phyloP scores from a whole-genome alignment of 2,888 invertebrate species.

The Nomada hirtipes region DNA sequence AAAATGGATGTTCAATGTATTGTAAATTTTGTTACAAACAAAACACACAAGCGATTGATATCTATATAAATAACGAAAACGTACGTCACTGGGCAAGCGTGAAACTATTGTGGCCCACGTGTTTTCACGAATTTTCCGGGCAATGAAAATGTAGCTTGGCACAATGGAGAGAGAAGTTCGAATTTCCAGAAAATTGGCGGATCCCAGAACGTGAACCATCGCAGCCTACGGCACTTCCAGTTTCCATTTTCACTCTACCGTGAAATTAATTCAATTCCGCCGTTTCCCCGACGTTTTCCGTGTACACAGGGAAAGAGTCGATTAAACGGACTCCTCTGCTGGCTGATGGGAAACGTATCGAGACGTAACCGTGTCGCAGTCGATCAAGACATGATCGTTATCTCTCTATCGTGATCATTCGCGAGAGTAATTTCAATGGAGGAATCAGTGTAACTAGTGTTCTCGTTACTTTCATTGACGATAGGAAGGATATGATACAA shows the following conservation, averaged over 20 bases:
- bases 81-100: no score
- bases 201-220: conserved; percentile 21
- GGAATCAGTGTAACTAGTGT: background rate
- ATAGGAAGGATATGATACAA: no score
- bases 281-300: background rate
- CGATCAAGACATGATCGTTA: background rate
- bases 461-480: no score
- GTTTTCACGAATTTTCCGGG: conserved; percentile 35
- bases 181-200: conserved; percentile 36
- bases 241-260: conserved; percentile 49
- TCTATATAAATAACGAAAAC: no score
- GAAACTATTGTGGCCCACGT: no score
- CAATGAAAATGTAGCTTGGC: background rate
- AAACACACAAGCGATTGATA: no score
- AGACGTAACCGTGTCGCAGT: background rate
- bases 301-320: conserved; percentile 22
- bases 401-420: background rate
- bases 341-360: background rate
- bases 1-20: no score
- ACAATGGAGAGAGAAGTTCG: conserved; percentile 8
- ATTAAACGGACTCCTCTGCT: conserved; percentile 25
- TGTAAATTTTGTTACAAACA: no score
- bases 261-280: conserved; percentile 55
- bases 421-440: background rate
- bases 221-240: conserved; percentile 7